Evolutionary conservation across 2,888 invertebrate genomes (phyloP), one percentile per base, ranked within the genome.

Genomic region (Thalpophila matura): DNA sequence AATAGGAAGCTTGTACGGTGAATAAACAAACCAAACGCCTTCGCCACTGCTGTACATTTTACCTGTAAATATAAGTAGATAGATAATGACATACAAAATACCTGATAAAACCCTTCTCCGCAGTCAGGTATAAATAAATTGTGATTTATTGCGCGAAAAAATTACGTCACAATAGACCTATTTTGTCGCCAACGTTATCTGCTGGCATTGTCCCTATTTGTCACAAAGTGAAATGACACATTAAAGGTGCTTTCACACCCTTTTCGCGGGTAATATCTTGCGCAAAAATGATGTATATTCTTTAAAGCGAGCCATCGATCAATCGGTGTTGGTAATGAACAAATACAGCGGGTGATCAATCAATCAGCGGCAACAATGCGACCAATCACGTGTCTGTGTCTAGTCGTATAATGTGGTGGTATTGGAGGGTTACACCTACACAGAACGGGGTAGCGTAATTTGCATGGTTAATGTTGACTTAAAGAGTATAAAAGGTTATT

Each of bases 301-400:
- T 79, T 77, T 73, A 73, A 67, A 77, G 73, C 76, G 71, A 64
- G 72, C 72, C 74, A 77, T 77, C 77, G 60, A 77, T 77, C 77
- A 77, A 77, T 71, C 63, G 45, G 54, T 20, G 24, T 26, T 37
- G 37, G 64, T 73, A 79, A 79, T 77, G 77, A 77, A 79, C 74
- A 76, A 71, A 72, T 72, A 63, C 53, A 46, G 50, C 7, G 69
- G 76, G 54, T 70, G 76, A 72, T 72, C 71, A 70, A 72, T 72
- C 71, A 72, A 76, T 76, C 71, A 55, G 71, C 24, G 37, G 33
- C 51, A 46, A 76, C 76, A 71, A 72, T 63, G 76, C 63, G 76
- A 54, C 33, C 71, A 75, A 75, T 75, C 71, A 54, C 29, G 49
- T 47, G 46, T 75, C 76, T 75, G 49, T 47, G 46, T 75, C 76